Evolutionary conservation across 1,140 invertebrate species (phyloP).

Genomic region (Meloidogyne floridensis): DNA sequence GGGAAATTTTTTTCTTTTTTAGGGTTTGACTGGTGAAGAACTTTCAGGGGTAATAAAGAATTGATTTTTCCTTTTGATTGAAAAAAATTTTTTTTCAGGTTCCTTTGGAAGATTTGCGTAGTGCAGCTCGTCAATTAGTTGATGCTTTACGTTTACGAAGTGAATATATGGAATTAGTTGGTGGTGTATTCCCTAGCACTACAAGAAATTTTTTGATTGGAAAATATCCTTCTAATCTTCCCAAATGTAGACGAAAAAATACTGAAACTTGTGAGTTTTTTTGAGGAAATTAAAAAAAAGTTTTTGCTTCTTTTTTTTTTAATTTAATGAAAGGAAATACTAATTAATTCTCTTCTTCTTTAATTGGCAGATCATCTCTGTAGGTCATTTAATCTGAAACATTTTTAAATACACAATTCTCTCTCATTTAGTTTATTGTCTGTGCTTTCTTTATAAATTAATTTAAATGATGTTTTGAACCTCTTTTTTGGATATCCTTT

Average conservation of each 20-base stretch:
- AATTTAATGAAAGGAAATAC: background rate
- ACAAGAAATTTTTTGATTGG: conserved; percentile 57
- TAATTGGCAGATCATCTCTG: background rate
- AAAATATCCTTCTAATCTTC: conserved; percentile 59
- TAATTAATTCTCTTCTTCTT: background rate
- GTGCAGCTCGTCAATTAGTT: conserved; percentile 51
- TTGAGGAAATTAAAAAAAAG: background rate
- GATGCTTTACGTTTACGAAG: conserved; percentile 56
- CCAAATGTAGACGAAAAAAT: conserved; percentile 61
- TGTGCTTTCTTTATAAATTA: background rate
- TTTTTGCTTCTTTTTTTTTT: background rate
- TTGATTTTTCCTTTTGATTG: background rate
- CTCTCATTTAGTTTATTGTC: conserved; percentile 2
- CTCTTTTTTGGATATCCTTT: background rate
- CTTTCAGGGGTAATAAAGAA: conserved; percentile 55
- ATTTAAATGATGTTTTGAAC: no score
- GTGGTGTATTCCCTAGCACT: conserved; percentile 57
- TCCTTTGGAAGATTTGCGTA: conserved; percentile 60
- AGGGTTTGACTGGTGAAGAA: conserved; percentile 61
- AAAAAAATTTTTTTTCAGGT: conserved; percentile 51
- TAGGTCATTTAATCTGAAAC: conserved; percentile 7
- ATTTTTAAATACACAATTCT: background rate
- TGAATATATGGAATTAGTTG: conserved; percentile 64
- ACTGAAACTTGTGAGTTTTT: conserved; percentile 60
- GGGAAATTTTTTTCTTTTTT: background rate